phyloP scores from a whole-genome alignment of 2,113 vertebrate genomes.

The Pelecanoides urinatrix region DNA sequence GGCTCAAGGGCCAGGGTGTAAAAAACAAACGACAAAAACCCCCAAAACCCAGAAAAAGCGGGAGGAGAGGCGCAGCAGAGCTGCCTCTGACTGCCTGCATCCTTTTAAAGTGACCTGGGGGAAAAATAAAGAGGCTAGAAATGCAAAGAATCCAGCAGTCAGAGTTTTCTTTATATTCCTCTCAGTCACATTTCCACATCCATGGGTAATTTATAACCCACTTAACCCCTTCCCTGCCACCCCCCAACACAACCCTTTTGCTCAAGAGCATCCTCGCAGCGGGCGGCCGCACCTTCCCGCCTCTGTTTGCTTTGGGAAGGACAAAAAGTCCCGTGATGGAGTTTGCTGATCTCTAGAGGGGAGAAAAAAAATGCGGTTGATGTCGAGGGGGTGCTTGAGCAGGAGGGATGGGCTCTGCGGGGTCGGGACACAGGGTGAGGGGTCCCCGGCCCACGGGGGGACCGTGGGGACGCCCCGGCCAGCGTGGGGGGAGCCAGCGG shows the following conservation, averaged over 20 bases:
- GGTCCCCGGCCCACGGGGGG: background rate
- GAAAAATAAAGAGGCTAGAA: constrained; percentile 69
- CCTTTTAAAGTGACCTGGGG: constrained; percentile 67
- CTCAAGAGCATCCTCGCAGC: background rate
- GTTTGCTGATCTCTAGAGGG: background rate
- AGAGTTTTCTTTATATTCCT: constrained; percentile 51
- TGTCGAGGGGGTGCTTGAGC: background rate
- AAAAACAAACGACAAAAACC: constrained; percentile 9
- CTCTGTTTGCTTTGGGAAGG: constrained; percentile 35
- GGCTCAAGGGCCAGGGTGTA: constrained; percentile 37
- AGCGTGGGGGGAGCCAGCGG: accelerated
- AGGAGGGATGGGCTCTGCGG: background rate
- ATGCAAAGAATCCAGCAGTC: constrained; percentile 66
- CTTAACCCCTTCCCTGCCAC: constrained; percentile 50
- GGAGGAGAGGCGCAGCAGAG: background rate
- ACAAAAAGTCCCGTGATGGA: background rate
- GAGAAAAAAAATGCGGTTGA: accelerated
- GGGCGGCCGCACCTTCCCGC: background rate
- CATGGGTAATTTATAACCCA: constrained; percentile 52
- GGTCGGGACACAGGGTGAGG: accelerated
- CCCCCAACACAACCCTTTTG: background rate
- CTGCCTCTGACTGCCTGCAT: constrained; percentile 48
- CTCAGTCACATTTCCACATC: constrained; percentile 54
- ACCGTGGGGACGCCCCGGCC: accelerated
- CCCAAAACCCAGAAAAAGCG: background rate